Evolutionary conservation across 2,888 invertebrate species (phyloP).

Genomic region (Diachrysia chrysitis): DNA sequence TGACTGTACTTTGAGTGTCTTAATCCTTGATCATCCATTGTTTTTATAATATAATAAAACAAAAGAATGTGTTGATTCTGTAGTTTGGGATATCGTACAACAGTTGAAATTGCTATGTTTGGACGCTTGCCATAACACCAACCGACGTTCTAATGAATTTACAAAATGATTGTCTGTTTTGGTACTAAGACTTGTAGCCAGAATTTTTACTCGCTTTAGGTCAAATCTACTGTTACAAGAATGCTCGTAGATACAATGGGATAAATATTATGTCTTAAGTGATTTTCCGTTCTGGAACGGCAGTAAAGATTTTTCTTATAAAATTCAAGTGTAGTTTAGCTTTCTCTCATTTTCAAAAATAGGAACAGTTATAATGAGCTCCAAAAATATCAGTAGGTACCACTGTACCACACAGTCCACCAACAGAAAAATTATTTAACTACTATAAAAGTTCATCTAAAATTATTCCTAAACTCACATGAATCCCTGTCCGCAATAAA

Average conservation of each 20-base stretch:
- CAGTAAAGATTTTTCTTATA: too few relatives aligned
- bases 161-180: constrained; percentile 31
- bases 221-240: background rate
- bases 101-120: constrained; percentile 1
- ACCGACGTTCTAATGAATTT: constrained; percentile 5
- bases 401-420: too few relatives aligned
- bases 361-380: too few relatives aligned
- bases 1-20: constrained; percentile 20
- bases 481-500: constrained; percentile 4
- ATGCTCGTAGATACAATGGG: background rate
- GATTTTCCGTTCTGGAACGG: too few relatives aligned
- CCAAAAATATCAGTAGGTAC: too few relatives aligned
- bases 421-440: too few relatives aligned
- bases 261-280: too few relatives aligned
- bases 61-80: constrained; percentile 2
- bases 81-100: background rate
- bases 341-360: too few relatives aligned
- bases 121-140: constrained; percentile 2
- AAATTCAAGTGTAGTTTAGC: too few relatives aligned
- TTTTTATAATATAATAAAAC: background rate
- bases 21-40: background rate
- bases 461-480: background rate
- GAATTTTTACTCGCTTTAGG: constrained; percentile 1
- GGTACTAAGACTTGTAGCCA: constrained; percentile 3
- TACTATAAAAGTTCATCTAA: too few relatives aligned